A percentile compares a stretch with the other conserved stretches of the same genome.
Evolutionary conservation across 2,888 invertebrate genomes (phyloP).

Genomic region (Patella depressa): DNA sequence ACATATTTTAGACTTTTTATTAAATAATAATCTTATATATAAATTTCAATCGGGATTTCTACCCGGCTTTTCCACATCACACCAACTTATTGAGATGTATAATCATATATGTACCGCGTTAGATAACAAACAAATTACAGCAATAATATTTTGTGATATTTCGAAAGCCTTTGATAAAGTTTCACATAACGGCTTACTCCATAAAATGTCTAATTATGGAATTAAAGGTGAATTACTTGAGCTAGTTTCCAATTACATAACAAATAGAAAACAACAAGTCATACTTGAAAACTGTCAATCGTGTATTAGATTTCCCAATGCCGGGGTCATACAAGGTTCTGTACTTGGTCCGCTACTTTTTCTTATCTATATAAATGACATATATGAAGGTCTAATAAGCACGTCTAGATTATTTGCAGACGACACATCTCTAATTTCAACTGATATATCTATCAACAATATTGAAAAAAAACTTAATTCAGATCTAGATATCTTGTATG

Average conservation of each 20-base stretch:
- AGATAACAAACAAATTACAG: slow-evolving; percentile 31
- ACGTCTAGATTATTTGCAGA: not conserved
- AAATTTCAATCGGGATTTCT: slow-evolving; percentile 41
- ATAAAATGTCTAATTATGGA: slow-evolving; percentile 19
- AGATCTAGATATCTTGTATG: not conserved
- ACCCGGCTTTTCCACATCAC: slow-evolving; percentile 35
- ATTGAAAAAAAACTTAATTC: not conserved
- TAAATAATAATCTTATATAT: slow-evolving; percentile 34
- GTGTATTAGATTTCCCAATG: not conserved
- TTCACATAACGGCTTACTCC: slow-evolving; percentile 11
- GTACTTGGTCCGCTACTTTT: not conserved
- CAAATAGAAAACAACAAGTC: not conserved
- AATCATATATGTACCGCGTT: slow-evolving; percentile 30
- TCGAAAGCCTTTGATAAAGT: slow-evolving; percentile 21
- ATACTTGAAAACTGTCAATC: not conserved
- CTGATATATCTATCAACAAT: not conserved
- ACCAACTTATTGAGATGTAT: slow-evolving; percentile 37
- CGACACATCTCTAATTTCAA: not conserved
- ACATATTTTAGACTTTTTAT: slow-evolving; percentile 31
- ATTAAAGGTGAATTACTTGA: slow-evolving; percentile 8
- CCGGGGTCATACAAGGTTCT: not conserved
- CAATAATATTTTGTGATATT: slow-evolving; percentile 40
- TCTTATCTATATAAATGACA: slow-evolving; percentile 7
- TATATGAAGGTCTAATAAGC: not conserved
- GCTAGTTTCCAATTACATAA: not conserved